phyloP scores from a whole-genome alignment of 2,113 vertebrate genomes.

The Pristiophorus japonicus region DNA sequence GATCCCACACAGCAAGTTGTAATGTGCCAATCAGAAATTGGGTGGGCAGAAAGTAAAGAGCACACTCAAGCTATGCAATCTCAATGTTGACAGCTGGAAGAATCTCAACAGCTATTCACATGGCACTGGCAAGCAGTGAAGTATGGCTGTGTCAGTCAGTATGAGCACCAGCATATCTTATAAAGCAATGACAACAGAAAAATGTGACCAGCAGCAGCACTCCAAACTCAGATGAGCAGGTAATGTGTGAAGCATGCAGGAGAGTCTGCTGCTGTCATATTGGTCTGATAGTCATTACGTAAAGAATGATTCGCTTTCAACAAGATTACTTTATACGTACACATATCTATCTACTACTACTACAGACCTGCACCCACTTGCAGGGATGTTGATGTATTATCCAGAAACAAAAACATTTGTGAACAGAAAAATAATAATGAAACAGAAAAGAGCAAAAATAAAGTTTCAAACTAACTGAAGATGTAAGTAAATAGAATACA shows the following conservation, averaged over 20 bases:
- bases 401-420: neutral
- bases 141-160: neutral
- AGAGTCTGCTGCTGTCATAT: neutral
- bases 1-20: neutral
- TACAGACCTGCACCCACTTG: neutral
- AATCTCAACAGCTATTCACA: neutral
- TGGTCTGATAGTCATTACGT: neutral
- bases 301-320: neutral
- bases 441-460: neutral
- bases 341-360: neutral
- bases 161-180: neutral
- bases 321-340: neutral
- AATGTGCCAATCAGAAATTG: neutral
- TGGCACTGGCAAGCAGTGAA: neutral
- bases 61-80: neutral
- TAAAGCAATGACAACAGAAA: neutral
- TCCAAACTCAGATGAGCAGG: neutral
- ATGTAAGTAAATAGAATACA: neutral
- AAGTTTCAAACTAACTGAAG: neutral
- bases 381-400: neutral
- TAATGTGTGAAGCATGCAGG: neutral
- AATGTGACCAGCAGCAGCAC: neutral
- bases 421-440: neutral
- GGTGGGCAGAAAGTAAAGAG: neutral
- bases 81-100: neutral